Evolutionary conservation across 2,113 vertebrate species (phyloP).

Genomic region (Microcebus lehilahytsara): DNA sequence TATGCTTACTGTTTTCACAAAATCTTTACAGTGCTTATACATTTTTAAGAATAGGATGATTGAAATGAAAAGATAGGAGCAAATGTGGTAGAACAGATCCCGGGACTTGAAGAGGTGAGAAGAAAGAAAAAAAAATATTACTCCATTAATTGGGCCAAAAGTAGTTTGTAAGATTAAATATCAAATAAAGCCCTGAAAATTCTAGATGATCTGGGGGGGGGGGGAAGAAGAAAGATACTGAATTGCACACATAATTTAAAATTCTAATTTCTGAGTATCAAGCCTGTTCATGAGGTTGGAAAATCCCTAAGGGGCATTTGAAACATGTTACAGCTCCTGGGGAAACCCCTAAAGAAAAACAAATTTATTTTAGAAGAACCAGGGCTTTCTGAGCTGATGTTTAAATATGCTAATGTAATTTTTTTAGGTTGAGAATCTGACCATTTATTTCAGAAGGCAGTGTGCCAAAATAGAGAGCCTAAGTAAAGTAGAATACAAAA

Average conservation of each 20-base stretch:
- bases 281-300: neutral
- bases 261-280: slow-evolving; percentile 12
- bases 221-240: neutral
- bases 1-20: neutral
- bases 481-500: neutral
- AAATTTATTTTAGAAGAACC: slow-evolving; percentile 34
- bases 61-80: neutral
- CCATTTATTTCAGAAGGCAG: neutral
- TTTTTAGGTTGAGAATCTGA: neutral
- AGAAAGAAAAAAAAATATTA: neutral
- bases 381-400: neutral
- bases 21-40: neutral
- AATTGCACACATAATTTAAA: neutral
- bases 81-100: neutral
- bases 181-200: neutral
- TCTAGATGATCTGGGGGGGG: neutral
- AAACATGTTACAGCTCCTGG: neutral
- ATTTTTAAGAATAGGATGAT: neutral
- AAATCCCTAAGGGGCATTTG: slow-evolving; percentile 36
- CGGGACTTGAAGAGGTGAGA: neutral
- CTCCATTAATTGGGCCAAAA: neutral
- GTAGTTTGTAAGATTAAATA: neutral
- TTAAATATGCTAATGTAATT: neutral
- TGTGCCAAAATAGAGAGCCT: neutral
- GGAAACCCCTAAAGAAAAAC: neutral